Percentiles rank a stretch among this genome's conserved stretches.
phyloP scores from a whole-genome alignment of 1,140 invertebrate genomes.

The Drosophila novamexicana region DNA sequence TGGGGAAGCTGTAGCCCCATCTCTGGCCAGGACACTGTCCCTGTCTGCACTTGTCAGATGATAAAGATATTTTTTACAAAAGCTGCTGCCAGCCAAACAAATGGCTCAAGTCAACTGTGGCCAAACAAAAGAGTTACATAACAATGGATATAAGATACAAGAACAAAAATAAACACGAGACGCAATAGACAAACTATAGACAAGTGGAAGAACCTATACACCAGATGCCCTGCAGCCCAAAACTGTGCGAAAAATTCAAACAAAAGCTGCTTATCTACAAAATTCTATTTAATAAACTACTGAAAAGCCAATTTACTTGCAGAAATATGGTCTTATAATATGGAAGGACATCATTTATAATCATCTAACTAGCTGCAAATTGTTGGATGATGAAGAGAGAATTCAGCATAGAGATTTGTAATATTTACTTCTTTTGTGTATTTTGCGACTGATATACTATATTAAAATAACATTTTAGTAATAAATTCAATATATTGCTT shows the following conservation, averaged over 20 bases:
- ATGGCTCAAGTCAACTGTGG: conserved; percentile 61
- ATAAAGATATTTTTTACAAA: conserved; percentile 41
- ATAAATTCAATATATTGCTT: no score
- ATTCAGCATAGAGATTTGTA: neutral
- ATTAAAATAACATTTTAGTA: no score
- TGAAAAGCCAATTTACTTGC: conserved; percentile 11
- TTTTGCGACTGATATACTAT: no score
- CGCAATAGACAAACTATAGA: conserved; percentile 14
- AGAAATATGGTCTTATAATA: neutral
- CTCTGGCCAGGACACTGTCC: conserved; percentile 8
- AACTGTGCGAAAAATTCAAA: conserved; percentile 13
- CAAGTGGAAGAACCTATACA: conserved; percentile 13
- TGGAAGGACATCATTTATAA: neutral
- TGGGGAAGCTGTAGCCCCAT: conserved; percentile 6
- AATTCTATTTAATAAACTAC: conserved; percentile 20
- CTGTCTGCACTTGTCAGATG: conserved; percentile 61
- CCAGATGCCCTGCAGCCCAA: conserved; percentile 31
- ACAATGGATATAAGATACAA: conserved; percentile 41
- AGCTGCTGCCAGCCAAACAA: conserved; percentile 48
- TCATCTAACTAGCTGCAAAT: no score
- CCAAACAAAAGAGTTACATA: conserved; percentile 73
- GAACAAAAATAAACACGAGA: neutral
- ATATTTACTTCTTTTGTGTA: no score
- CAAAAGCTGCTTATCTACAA: conserved; percentile 27
- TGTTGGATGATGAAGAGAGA: neutral